Base-by-base conservation (phyloP, 2,113 vertebrate genomes). In the Fulica atra region DNA sequence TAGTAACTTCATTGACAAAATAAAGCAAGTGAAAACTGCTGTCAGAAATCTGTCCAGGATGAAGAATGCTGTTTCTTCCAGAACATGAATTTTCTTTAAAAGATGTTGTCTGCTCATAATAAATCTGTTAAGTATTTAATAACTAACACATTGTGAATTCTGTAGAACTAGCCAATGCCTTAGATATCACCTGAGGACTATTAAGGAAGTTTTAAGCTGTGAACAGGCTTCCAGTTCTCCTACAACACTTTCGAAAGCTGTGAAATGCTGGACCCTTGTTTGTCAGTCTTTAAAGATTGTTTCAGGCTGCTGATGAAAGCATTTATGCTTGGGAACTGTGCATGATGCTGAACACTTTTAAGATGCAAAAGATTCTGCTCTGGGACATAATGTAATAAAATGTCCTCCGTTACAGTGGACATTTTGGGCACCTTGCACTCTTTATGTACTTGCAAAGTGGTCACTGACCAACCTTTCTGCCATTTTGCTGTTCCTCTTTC, bases 361-460 rank as follows among this genome's bases (percentile, higher is more conserved):
- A 57, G 64, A 92, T 48, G 20, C 78, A 71, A 35, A 91, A 81
- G 33, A 72, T 84, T 86, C 16, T 83, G 36, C 28, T 81, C 44
- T 68, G 80, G 23, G 15, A 54, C 9, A 6, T 36, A 36, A 31
- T 63, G 38, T 9, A 10, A 40, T 18, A 74, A 78, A 50, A 57
- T 68, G 20, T 42, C 20, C 25, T 81, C 44, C 2, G 1, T 91
- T 64, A 42, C 10, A 63, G 69, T 60, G 42, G 48, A 31, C 7
- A 4, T 36, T 3, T 1, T 4, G 6, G 76, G 61, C 33, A 44
- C 84, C 61, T 81, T 84, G 57, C 12, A 13, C 23, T 83, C 13
- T 35, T 7, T 40, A 28, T 0, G 0, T 18, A 5, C 10, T 61
- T 78, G 60, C 0, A 1, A 69, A 61, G 10, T 40, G 15, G 71